A percentile compares a stretch with the other conserved stretches of the same genome.
phyloP scores from a whole-genome alignment of 2,888 invertebrate genomes.

The Elysia crispata region DNA sequence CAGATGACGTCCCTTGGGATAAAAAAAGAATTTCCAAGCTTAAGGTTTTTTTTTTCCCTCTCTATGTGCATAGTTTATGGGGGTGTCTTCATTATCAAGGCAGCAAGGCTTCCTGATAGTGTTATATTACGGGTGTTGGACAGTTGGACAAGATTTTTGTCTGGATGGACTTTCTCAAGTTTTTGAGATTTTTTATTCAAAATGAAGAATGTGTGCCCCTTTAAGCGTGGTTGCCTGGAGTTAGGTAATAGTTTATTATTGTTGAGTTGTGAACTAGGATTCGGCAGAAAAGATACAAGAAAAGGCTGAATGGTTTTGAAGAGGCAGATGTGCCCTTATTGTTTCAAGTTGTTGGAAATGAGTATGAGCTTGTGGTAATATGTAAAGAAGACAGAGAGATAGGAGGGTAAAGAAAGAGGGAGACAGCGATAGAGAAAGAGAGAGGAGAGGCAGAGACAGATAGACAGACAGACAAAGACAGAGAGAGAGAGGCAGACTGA shows the following conservation, averaged over 20 bases:
- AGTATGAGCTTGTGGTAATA: conserved; percentile 18
- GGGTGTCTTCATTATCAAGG: too few species aligned
- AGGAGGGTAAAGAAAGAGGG: conserved; percentile 17
- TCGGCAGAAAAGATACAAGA: neutral
- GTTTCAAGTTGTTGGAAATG: neutral
- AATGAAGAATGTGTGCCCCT: too few species aligned
- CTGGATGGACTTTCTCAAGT: neutral
- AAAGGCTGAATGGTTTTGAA: too few species aligned
- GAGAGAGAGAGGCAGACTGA: neutral
- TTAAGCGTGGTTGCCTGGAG: neutral
- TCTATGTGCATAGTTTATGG: too few species aligned
- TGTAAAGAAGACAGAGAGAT: conserved; percentile 20
- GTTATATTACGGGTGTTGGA: too few species aligned
- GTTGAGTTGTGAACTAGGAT: too few species aligned
- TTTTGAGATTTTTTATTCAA: neutral
- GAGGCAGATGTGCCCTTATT: too few species aligned
- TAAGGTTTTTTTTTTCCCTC: too few species aligned
- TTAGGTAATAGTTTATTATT: too few species aligned
- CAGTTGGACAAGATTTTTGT: too few species aligned
- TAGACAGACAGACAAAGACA: neutral
- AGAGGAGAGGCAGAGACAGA: neutral
- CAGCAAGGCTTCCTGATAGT: too few species aligned
- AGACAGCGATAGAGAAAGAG: neutral
- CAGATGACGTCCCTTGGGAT: conserved; percentile 41
- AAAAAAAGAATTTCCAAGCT: neutral